Evolutionary conservation across 2,888 invertebrate genomes (phyloP).

Genomic region (Taenaris catops): DNA sequence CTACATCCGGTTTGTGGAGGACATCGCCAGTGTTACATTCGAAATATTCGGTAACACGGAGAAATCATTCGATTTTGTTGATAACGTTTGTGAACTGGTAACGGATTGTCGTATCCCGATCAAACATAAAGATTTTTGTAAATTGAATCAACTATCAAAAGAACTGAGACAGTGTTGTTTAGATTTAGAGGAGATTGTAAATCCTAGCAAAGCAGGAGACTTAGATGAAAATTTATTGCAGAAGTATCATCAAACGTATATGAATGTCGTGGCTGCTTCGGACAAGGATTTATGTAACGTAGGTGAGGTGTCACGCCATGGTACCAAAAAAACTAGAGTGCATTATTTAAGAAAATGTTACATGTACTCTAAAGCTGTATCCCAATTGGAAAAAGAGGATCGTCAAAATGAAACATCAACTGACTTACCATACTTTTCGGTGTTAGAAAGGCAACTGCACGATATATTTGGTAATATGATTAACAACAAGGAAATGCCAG

Average conservation of each 20-base stretch:
- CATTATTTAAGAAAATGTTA: conserved; percentile 77
- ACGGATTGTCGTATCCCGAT: conserved; percentile 68
- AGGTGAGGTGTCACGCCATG: conserved; percentile 53
- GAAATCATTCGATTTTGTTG: conserved; percentile 61
- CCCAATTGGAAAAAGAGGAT: conserved; percentile 66
- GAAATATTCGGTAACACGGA: conserved; percentile 71
- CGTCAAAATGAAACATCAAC: conserved; percentile 35
- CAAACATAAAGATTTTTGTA: conserved; percentile 70
- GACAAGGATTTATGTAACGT: conserved; percentile 68
- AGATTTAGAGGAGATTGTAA: conserved; percentile 58
- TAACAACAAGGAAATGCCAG: conserved; percentile 83
- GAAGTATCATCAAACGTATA: conserved; percentile 71
- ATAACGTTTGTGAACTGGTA: conserved; percentile 63
- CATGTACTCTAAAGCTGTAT: conserved; percentile 79
- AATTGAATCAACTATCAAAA: conserved; percentile 64
- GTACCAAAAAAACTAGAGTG: conserved; percentile 54
- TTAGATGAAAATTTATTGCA: conserved; percentile 53
- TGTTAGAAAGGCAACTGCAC: conserved; percentile 75
- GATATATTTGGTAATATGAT: conserved; percentile 83
- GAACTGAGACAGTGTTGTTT: conserved; percentile 69
- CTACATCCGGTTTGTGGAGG: conserved; percentile 69
- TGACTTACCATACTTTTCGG: conserved; percentile 67
- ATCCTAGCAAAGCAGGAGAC: conserved; percentile 34
- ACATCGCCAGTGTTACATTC: conserved; percentile 68
- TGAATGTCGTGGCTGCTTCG: conserved; percentile 67